phyloP scores from a whole-genome alignment of 2,113 vertebrate genomes.

The Lepus europaeus region DNA sequence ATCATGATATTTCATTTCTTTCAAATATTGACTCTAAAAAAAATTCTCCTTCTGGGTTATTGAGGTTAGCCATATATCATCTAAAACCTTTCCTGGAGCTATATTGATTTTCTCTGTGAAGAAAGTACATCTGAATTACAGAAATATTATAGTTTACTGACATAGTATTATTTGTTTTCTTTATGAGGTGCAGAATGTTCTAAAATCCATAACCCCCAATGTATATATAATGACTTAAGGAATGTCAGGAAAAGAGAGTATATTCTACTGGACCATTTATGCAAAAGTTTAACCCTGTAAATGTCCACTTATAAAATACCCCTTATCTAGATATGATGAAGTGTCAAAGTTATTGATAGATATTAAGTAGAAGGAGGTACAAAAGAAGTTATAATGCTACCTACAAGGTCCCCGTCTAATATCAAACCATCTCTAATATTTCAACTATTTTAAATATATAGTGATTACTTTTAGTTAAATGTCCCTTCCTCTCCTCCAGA shows the following conservation, averaged over 20 bases:
- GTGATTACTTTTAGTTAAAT: neutral
- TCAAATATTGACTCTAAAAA: constrained; percentile 64
- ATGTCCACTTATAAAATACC: neutral
- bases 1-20: constrained; percentile 35
- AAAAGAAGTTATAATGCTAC: neutral
- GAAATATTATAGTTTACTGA: constrained; percentile 34
- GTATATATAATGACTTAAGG: neutral
- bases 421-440: neutral
- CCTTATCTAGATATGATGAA: neutral
- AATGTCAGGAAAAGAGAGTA: neutral
- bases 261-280: neutral
- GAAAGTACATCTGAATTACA: constrained; percentile 66
- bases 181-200: neutral
- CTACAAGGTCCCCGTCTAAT: neutral
- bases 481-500: neutral
- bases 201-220: neutral
- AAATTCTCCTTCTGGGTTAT: constrained; percentile 40
- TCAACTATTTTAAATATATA: neutral
- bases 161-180: constrained; percentile 46
- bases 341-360: neutral
- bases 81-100: constrained; percentile 60
- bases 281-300: neutral
- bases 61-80: constrained; percentile 29
- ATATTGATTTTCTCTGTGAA: constrained; percentile 63
- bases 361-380: neutral